Evolutionary conservation across 2,113 vertebrate genomes (phyloP).

Genomic region (Cololabis saira): DNA sequence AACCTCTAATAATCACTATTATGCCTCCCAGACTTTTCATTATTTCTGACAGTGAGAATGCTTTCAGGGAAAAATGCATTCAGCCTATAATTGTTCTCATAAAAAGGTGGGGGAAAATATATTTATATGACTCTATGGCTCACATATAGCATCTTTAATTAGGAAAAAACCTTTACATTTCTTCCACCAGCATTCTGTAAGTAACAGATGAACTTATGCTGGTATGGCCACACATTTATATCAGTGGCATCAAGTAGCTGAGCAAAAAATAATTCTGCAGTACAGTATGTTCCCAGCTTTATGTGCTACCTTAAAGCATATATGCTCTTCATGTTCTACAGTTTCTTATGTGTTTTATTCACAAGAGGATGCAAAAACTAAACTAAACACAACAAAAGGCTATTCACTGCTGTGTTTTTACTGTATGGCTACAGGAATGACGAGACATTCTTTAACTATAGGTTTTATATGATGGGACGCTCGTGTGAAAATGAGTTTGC

Average conservation of each 20-base stretch:
- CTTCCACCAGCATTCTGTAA: background rate
- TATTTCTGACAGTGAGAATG: slow-evolving; percentile 34
- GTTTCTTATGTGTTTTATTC: slow-evolving; percentile 32
- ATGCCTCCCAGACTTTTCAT: slow-evolving; percentile 27
- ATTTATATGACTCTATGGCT: background rate
- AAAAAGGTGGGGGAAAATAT: slow-evolving; percentile 25
- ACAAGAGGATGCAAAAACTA: slow-evolving; percentile 14
- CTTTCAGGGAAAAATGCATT: slow-evolving; percentile 10
- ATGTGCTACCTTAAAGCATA: background rate
- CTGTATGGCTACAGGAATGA: no score
- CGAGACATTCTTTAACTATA: no score
- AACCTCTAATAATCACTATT: slow-evolving; percentile 17
- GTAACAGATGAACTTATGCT: background rate
- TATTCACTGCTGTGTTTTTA: no score
- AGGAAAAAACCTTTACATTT: slow-evolving; percentile 13
- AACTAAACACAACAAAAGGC: background rate
- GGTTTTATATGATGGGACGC: no score
- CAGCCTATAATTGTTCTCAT: slow-evolving; percentile 24
- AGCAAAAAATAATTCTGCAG: background rate
- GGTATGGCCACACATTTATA: background rate
- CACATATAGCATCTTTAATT: slow-evolving; percentile 9
- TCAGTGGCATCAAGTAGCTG: background rate
- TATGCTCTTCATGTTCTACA: slow-evolving; percentile 21
- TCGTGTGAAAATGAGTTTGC: no score
- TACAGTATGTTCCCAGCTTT: background rate